phyloP scores from a whole-genome alignment of 2,888 invertebrate species.

The Ethmia dodecea region DNA sequence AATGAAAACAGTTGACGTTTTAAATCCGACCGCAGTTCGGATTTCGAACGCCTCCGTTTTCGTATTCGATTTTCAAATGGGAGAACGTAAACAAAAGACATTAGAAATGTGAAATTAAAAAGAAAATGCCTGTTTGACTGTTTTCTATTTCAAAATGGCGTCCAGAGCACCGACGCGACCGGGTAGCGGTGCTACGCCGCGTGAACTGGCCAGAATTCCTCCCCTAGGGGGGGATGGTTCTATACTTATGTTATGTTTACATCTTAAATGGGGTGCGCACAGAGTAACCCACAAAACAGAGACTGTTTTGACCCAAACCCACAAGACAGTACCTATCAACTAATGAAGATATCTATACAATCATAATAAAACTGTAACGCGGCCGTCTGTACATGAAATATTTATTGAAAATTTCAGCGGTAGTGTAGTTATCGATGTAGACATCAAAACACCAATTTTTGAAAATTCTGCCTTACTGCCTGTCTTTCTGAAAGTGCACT shows the following conservation, averaged over 20 bases:
- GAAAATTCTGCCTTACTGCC: too few species aligned
- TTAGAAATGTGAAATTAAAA: slow-evolving; percentile 6
- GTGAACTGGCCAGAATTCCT: slow-evolving; percentile 43
- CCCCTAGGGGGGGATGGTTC: slow-evolving; percentile 36
- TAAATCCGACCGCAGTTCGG: slow-evolving; percentile 15
- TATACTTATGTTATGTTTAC: slow-evolving; percentile 73
- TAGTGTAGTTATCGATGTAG: too few species aligned
- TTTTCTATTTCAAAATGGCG: slow-evolving; percentile 26
- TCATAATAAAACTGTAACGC: too few species aligned
- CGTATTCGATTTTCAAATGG: background rate
- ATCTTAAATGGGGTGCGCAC: slow-evolving; percentile 65
- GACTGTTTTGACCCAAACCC: too few species aligned
- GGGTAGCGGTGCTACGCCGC: slow-evolving; percentile 55
- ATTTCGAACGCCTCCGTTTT: slow-evolving; percentile 24
- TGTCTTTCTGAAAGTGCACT: too few species aligned
- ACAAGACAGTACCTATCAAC: too few species aligned
- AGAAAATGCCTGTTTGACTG: slow-evolving; percentile 19
- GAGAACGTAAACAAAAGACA: background rate
- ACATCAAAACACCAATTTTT: too few species aligned
- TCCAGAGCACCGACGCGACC: slow-evolving; percentile 35
- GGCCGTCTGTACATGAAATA: too few species aligned
- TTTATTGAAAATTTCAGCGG: too few species aligned
- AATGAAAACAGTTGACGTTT: slow-evolving; percentile 16
- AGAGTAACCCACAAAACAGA: slow-evolving; percentile 29
- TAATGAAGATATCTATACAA: too few species aligned